phyloP scores from a whole-genome alignment of 2,888 invertebrate genomes.

The Acronicta psi region DNA sequence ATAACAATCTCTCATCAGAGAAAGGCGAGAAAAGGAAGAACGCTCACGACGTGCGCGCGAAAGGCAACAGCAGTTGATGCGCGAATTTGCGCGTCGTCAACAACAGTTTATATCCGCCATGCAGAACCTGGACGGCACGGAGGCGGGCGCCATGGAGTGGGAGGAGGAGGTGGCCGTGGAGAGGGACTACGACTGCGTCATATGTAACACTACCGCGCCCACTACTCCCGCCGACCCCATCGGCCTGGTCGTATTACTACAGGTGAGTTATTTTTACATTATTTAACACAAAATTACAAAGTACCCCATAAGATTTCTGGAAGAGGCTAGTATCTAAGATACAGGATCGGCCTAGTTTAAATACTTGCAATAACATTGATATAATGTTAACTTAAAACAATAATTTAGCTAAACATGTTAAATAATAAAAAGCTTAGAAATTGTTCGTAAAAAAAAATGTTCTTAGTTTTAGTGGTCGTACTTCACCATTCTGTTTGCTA shows the following conservation, averaged over 20 bases:
- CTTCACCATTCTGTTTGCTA: no score
- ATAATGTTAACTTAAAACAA: no score
- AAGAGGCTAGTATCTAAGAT: no score
- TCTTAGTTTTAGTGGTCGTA: no score
- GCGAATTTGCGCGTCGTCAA: slow-evolving; percentile 97
- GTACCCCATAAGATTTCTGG: no score
- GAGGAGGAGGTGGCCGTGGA: slow-evolving; percentile 90
- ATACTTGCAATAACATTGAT: no score
- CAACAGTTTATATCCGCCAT: slow-evolving; percentile 95
- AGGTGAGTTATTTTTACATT: slow-evolving; percentile 84
- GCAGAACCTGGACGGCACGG: slow-evolving; percentile 80
- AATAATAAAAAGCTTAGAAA: no score
- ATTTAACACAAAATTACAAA: no score
- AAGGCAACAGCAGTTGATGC: slow-evolving; percentile 97
- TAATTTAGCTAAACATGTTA: no score
- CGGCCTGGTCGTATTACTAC: slow-evolving; percentile 96
- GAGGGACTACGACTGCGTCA: slow-evolving; percentile 97
- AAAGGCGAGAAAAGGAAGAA: slow-evolving; percentile 94
- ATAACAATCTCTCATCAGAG: slow-evolving; percentile 68
- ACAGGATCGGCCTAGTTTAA: no score
- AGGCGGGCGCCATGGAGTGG: slow-evolving; percentile 90
- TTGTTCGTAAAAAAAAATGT: no score
- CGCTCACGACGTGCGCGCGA: slow-evolving; percentile 95
- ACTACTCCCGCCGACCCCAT: slow-evolving; percentile 93
- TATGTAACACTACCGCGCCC: slow-evolving; percentile 97